phyloP scores from a whole-genome alignment of 2,797 vertebrate species.

The Octomys mimax region DNA sequence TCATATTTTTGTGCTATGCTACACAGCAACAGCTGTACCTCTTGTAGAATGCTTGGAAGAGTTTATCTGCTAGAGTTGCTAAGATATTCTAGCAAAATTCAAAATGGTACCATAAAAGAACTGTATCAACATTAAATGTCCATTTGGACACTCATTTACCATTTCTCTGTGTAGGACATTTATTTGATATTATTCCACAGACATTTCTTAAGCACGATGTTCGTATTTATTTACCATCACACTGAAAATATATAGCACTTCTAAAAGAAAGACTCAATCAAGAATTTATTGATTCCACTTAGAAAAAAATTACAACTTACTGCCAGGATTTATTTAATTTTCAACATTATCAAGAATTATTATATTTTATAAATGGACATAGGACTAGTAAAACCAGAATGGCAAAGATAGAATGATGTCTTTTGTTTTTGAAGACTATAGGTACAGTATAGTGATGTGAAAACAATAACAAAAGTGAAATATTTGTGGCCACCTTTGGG shows the following conservation, averaged over 20 bases:
- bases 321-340: not conserved
- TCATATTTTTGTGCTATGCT: slow-evolving; percentile 37
- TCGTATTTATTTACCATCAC: slow-evolving; percentile 28
- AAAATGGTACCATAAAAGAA: slow-evolving; percentile 40
- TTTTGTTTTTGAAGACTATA: not conserved
- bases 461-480: not conserved
- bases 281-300: not conserved
- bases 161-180: not conserved
- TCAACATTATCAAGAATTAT: not conserved
- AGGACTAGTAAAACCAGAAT: not conserved
- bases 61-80: not conserved
- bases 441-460: not conserved
- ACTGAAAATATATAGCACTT: not conserved
- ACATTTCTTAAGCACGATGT: not conserved
- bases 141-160: slow-evolving; percentile 12
- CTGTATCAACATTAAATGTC: not conserved
- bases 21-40: slow-evolving; percentile 76
- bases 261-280: not conserved
- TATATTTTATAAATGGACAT: not conserved
- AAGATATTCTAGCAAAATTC: not conserved
- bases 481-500: not conserved
- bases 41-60: slow-evolving; percentile 80
- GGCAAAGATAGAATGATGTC: not conserved
- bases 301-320: not conserved
- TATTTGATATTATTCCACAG: slow-evolving; percentile 16